phyloP scores from a whole-genome alignment of 2,113 vertebrate species.

The Columbina picui region DNA sequence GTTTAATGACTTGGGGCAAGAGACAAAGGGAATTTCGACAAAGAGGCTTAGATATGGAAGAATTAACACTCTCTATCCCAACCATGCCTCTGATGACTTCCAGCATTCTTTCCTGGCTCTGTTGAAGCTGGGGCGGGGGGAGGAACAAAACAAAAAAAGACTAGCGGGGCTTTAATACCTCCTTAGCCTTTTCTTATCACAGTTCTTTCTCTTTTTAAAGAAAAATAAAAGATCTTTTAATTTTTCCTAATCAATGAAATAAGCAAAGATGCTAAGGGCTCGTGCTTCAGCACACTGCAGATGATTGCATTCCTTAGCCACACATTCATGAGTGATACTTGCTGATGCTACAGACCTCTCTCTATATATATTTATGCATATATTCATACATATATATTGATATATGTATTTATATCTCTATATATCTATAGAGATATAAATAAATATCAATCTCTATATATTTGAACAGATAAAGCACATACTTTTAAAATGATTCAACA shows the following conservation, averaged over 20 bases:
- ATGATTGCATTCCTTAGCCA: neutral
- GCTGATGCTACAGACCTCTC: neutral
- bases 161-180: constrained; percentile 64
- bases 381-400: neutral
- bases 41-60: constrained; percentile 91
- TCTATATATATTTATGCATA: neutral
- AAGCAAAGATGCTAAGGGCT: neutral
- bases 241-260: constrained; percentile 48
- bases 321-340: neutral
- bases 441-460: neutral
- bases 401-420: no score
- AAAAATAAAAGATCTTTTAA: constrained; percentile 62
- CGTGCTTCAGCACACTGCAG: neutral
- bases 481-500: neutral
- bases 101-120: constrained; percentile 79
- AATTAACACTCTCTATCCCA: constrained; percentile 90
- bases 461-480: neutral
- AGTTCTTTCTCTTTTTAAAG: constrained; percentile 3
- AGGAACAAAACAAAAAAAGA: constrained; percentile 10
- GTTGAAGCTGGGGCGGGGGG: neutral
- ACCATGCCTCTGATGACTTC: constrained; percentile 79
- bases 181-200: constrained; percentile 66
- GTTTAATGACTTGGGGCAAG: constrained; percentile 99
- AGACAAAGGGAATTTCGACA: constrained; percentile 88
- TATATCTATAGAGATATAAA: neutral